A percentile compares a stretch with the other conserved stretches of the same genome.
Evolutionary conservation across 2,797 vertebrate genomes (phyloP).

Genomic region (Glossophaga mutica): DNA sequence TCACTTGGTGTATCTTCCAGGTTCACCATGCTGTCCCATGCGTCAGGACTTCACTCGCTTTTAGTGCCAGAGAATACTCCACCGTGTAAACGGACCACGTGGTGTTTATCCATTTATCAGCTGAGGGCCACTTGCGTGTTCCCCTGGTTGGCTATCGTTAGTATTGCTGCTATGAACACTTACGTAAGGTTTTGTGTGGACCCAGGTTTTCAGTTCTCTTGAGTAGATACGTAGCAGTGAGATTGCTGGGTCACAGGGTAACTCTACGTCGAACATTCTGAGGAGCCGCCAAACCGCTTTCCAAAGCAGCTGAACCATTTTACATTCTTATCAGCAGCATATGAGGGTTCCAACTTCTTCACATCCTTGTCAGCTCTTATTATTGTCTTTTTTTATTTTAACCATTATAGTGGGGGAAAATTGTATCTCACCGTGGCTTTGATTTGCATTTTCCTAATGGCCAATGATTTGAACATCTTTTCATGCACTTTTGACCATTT

Average conservation of each 20-base stretch:
- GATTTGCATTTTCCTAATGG: neutral
- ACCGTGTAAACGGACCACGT: neutral
- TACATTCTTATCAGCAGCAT: neutral
- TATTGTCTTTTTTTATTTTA: neutral
- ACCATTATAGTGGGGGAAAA: neutral
- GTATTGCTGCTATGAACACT: neutral
- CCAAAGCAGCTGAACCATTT: neutral
- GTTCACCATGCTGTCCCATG: neutral
- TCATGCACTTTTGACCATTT: neutral
- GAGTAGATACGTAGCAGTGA: neutral
- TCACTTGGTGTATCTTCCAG: neutral
- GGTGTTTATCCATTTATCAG: neutral
- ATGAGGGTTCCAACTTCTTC: neutral
- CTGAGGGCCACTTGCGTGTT: neutral
- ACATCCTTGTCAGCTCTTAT: neutral
- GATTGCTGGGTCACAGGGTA: neutral
- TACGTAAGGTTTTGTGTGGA: neutral
- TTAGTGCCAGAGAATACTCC: neutral
- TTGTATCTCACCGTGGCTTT: neutral
- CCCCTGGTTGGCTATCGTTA: neutral
- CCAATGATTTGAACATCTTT: neutral
- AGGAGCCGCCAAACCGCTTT: neutral
- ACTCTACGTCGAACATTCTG: neutral
- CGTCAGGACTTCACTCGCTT: neutral
- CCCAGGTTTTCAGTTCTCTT: neutral